Conservation (phyloP, 2,797 vertebrate genomes). For the Astyanax mexicanus region DNA sequence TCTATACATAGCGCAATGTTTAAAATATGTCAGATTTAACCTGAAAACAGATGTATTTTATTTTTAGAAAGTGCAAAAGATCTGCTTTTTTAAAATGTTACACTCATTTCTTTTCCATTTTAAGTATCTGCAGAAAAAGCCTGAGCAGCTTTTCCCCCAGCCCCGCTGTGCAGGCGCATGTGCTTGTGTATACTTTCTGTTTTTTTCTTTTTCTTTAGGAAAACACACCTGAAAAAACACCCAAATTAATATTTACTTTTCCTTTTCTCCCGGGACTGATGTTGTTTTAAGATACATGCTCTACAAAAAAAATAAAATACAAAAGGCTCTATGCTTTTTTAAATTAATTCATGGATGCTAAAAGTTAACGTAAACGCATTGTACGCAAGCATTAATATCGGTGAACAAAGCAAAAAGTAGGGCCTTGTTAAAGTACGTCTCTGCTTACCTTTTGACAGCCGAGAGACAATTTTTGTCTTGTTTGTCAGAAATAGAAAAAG, state of each 20-base stretch:
- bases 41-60: too few species aligned
- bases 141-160: too few species aligned
- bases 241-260: constrained; percentile 23
- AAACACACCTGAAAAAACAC: too few species aligned
- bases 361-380: constrained; percentile 4
- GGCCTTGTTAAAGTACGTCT: not conserved
- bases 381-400: constrained; percentile 12
- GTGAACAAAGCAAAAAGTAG: constrained; percentile 6
- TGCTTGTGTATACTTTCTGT: too few species aligned
- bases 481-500: not conserved
- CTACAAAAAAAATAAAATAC: constrained; percentile 19
- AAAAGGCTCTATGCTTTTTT: constrained; percentile 6
- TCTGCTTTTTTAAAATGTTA: too few species aligned
- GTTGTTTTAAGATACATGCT: not conserved
- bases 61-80: too few species aligned
- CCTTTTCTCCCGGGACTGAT: constrained; percentile 12
- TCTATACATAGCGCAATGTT: too few species aligned
- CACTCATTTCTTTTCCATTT: too few species aligned
- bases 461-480: constrained; percentile 24
- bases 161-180: too few species aligned
- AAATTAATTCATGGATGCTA: not conserved
- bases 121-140: too few species aligned
- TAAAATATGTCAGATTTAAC: too few species aligned
- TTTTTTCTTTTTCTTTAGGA: too few species aligned
- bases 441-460: constrained; percentile 13